A percentile compares a stretch with the other conserved stretches of the same genome.
These are phyloP conservation scores for Rapana venosa DNA, from an alignment of 2,888 invertebrate species.

Conservation along the genomic window DNA sequence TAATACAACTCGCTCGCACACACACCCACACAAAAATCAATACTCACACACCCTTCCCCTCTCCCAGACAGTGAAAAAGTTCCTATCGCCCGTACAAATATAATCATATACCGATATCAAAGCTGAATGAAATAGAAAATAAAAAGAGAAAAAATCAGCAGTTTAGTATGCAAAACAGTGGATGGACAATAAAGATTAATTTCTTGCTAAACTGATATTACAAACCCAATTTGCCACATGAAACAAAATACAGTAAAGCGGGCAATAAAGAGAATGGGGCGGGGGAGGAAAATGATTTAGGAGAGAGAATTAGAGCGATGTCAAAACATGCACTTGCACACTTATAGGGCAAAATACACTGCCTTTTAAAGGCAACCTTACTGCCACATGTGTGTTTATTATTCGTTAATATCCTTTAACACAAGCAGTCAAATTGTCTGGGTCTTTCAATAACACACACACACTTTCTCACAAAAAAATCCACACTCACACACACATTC, in stretches of 20 bases:
- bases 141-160: constrained; percentile 15
- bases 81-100: background rate
- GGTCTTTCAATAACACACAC: background rate
- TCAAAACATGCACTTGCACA: no score
- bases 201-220: no score
- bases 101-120: background rate
- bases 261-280: no score
- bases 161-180: background rate
- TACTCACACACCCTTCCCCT: background rate
- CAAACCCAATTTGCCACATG: no score
- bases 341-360: no score
- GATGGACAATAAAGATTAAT: no score
- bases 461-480: background rate
- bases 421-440: background rate
- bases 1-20: background rate
- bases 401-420: background rate
- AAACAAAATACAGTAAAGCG: no score
- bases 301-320: no score
- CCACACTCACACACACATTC: background rate
- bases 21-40: background rate
- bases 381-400: no score
- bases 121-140: background rate
- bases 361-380: no score
- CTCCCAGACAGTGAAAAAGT: background rate
- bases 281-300: no score